Percentiles rank a stretch among this genome's conserved stretches.
phyloP scores from a whole-genome alignment of 2,888 invertebrate genomes.

The Nasonovia ribisnigri region DNA sequence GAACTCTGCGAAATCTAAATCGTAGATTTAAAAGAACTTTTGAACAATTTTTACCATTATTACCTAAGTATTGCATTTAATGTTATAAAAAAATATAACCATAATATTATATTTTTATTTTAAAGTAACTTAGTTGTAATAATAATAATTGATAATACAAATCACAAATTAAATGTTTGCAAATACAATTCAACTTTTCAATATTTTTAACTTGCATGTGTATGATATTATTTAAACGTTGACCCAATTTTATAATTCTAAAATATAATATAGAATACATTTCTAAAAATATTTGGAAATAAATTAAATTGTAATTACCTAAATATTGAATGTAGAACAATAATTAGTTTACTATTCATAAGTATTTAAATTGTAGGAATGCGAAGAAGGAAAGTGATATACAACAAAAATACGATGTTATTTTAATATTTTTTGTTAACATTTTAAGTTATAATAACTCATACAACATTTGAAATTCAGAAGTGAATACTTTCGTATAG shows the following conservation, averaged over 20 bases:
- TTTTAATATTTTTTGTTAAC: neutral
- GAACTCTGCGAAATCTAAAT: neutral
- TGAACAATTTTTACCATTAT: neutral
- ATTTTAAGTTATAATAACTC: neutral
- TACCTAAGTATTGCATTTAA: neutral
- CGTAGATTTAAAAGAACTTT: too few species aligned
- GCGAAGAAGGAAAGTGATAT: neutral
- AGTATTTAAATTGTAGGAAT: neutral
- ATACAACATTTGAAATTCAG: neutral
- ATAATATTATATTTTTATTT: neutral
- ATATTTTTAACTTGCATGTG: neutral
- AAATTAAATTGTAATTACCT: neutral
- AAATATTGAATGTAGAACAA: neutral
- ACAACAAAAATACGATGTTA: neutral
- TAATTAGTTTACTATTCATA: neutral
- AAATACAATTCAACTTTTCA: neutral
- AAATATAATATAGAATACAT: neutral
- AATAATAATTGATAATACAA: neutral
- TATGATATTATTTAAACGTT: neutral
- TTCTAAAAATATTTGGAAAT: neutral
- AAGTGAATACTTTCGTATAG: neutral
- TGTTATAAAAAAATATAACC: neutral
- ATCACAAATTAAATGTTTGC: neutral
- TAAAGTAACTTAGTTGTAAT: neutral
- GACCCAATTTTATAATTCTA: neutral